Percentiles rank a stretch among this genome's conserved stretches.
These are phyloP conservation scores for Polydrusus cervinus DNA, from an alignment of 2,888 invertebrate species.

Conservation along the genomic window DNA sequence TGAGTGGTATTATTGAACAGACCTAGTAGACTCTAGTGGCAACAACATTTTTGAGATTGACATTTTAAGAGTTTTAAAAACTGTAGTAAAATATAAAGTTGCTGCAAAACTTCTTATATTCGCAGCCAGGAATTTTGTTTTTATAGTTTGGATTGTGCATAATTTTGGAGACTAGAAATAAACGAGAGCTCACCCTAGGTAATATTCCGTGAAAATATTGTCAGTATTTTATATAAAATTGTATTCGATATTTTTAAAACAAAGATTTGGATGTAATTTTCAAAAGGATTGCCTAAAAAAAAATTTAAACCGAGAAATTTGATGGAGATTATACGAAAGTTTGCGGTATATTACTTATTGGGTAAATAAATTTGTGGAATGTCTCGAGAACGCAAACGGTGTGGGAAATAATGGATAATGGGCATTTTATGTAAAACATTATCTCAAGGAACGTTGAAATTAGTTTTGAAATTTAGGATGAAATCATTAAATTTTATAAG, in stretches of 20 bases:
- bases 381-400: conserved; percentile 48
- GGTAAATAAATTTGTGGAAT: conserved; percentile 51
- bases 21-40: too few species aligned
- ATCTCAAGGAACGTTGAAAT: conserved; percentile 50
- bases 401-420: conserved; percentile 53
- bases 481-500: conserved; percentile 41
- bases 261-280: conserved; percentile 3
- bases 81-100: too few species aligned
- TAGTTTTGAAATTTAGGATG: conserved; percentile 51
- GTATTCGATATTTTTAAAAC: not conserved
- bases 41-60: too few species aligned
- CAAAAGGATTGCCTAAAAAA: not conserved
- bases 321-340: conserved; percentile 32
- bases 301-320: conserved; percentile 21
- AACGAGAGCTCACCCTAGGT: not conserved
- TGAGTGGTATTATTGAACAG: too few species aligned
- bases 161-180: too few species aligned
- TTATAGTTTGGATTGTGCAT: too few species aligned
- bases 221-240: not conserved
- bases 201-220: not conserved
- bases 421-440: conserved; percentile 53
- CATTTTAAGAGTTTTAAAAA: too few species aligned
- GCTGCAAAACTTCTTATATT: too few species aligned
- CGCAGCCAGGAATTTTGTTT: too few species aligned
- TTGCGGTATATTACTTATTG: conserved; percentile 49